phyloP scores from a whole-genome alignment of 1,140 invertebrate genomes.

The Daktulosphaira vitifoliae region DNA sequence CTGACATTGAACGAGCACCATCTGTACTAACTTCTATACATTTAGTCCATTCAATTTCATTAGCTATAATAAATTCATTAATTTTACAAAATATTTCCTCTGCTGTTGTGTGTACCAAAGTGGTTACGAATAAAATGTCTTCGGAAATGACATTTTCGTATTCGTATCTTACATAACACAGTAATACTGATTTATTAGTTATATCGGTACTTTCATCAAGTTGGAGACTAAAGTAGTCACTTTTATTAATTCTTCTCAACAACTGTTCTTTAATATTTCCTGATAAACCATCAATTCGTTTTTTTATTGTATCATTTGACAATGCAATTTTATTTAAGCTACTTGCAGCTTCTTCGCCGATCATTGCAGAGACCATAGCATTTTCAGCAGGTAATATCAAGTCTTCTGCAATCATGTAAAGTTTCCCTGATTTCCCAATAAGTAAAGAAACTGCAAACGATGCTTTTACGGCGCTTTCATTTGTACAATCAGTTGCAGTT shows the following conservation, averaged over 20 bases:
- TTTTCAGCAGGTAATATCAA: constrained; percentile 42
- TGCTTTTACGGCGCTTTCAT: constrained; percentile 38
- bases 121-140: constrained; percentile 38
- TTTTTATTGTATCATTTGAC: constrained; percentile 40
- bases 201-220: constrained; percentile 32
- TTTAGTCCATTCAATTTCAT: constrained; percentile 21
- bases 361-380: constrained; percentile 37
- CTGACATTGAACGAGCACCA: constrained; percentile 14
- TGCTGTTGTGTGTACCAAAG: constrained; percentile 38
- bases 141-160: constrained; percentile 39
- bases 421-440: constrained; percentile 42
- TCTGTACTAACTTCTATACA: constrained; percentile 19
- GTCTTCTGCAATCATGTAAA: constrained; percentile 42
- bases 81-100: constrained; percentile 38
- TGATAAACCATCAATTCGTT: constrained; percentile 39
- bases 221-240: constrained; percentile 39
- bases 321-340: constrained; percentile 39
- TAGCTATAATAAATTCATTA: constrained; percentile 36
- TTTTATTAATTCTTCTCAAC: constrained; percentile 37
- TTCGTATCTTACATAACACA: constrained; percentile 27
- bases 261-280: constrained; percentile 39
- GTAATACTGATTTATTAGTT: constrained; percentile 38
- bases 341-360: constrained; percentile 40
- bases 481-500: constrained; percentile 9
- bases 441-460: constrained; percentile 39